Conservation (phyloP, 2,888 invertebrate species). For the Aphidius colemani region DNA sequence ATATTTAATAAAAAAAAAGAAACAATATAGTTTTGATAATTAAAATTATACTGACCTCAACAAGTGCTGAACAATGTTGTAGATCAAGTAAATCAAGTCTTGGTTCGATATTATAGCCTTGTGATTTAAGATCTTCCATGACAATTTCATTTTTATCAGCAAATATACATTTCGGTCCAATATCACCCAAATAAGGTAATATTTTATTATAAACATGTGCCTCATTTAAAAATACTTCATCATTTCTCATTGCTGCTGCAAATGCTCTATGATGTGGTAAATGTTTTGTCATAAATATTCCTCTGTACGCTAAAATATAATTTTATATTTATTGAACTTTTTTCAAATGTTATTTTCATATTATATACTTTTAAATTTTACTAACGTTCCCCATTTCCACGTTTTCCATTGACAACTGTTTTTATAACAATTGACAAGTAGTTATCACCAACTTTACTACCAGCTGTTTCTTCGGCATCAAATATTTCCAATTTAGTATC, state of each 20-base stretch:
- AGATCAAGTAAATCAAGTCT: constrained; percentile 40
- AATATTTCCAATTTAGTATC: constrained; percentile 36
- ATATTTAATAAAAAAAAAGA: too few species aligned
- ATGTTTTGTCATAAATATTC: constrained; percentile 41
- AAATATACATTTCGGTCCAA: constrained; percentile 40
- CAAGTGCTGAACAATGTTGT: constrained; percentile 39
- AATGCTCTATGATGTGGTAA: constrained; percentile 33
- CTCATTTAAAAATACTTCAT: constrained; percentile 42
- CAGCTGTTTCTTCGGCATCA: constrained; percentile 39
- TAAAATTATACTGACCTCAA: constrained; percentile 36
- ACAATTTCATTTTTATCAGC: constrained; percentile 39
- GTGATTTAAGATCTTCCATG: constrained; percentile 42
- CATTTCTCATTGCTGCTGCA: constrained; percentile 30
- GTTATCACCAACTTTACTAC: constrained; percentile 42
- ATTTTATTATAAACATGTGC: constrained; percentile 39
- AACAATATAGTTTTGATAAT: not conserved
- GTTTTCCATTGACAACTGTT: constrained; percentile 38
- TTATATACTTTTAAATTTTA: constrained; percentile 19
- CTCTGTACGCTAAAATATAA: constrained; percentile 37
- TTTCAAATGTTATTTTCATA: too few species aligned
- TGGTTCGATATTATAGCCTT: constrained; percentile 39
- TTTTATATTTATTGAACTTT: too few species aligned
- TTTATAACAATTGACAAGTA: constrained; percentile 44
- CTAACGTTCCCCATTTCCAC: constrained; percentile 39
- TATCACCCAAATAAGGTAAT: constrained; percentile 35